These are phyloP conservation scores for Stenopsyche tienmushanensis DNA, from an alignment of 1,140 invertebrate species.

Conservation along the genomic window DNA sequence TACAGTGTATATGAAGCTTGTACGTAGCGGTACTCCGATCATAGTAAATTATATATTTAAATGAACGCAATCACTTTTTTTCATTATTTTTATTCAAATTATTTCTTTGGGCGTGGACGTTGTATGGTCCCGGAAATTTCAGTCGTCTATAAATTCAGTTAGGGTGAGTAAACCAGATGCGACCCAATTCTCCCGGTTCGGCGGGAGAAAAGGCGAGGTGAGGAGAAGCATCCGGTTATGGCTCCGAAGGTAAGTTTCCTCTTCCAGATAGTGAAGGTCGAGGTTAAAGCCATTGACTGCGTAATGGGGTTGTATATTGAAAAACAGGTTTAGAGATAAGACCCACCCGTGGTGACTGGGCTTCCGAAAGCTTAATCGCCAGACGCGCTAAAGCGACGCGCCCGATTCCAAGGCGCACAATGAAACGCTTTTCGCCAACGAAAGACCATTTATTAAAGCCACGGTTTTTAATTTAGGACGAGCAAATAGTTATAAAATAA, in stretches of 20 bases:
- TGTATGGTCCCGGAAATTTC: slow-evolving; percentile 19
- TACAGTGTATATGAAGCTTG: too few relatives aligned
- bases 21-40: too few relatives aligned
- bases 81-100: too few relatives aligned
- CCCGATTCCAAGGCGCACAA: slow-evolving; percentile 4
- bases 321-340: slow-evolving; percentile 19
- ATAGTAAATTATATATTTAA: too few relatives aligned
- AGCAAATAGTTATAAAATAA: too few relatives aligned
- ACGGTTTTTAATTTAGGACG: too few relatives aligned
- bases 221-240: slow-evolving; percentile 4
- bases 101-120: too few relatives aligned
- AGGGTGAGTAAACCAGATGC: slow-evolving; percentile 19
- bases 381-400: background rate
- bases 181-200: slow-evolving; percentile 5
- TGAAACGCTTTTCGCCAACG: too few relatives aligned
- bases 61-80: too few relatives aligned
- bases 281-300: slow-evolving; percentile 24
- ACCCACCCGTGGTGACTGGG: background rate
- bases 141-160: slow-evolving; percentile 19
- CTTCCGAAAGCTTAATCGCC: background rate
- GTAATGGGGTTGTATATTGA: slow-evolving; percentile 26
- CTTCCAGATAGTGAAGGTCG: slow-evolving; percentile 19
- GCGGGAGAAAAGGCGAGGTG: background rate
- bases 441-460: too few relatives aligned
- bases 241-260: slow-evolving; percentile 9